phyloP scores from a whole-genome alignment of 2,888 invertebrate species.

The Colletes collaris region DNA sequence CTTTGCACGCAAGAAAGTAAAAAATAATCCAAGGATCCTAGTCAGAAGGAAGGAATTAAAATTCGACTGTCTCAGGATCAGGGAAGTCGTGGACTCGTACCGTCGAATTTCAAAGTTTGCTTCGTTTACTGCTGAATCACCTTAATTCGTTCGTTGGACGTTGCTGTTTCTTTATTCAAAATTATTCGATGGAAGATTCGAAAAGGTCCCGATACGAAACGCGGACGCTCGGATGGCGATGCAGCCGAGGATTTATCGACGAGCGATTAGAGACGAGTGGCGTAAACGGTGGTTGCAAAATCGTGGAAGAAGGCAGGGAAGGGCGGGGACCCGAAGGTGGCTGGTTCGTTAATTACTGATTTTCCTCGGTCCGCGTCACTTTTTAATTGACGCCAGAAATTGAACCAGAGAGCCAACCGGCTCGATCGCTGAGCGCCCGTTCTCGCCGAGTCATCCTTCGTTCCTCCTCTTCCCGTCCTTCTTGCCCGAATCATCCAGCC shows the following conservation, averaged over 20 bases:
- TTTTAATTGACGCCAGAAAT: slow-evolving; percentile 83
- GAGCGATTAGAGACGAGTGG: slow-evolving; percentile 63
- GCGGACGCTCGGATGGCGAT: not conserved
- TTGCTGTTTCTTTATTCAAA: not conserved
- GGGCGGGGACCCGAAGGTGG: slow-evolving; percentile 55
- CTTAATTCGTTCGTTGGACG: not conserved
- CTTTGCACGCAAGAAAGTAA: no score
- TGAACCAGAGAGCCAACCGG: slow-evolving; percentile 71
- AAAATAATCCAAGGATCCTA: no score
- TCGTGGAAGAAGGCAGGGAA: slow-evolving; percentile 45
- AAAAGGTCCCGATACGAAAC: not conserved
- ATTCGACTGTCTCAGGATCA: no score
- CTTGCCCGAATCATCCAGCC: slow-evolving; percentile 57
- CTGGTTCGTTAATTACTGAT: slow-evolving; percentile 81
- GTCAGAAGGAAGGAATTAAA: no score
- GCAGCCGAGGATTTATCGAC: slow-evolving; percentile 33
- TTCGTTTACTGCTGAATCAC: not conserved
- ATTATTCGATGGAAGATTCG: not conserved
- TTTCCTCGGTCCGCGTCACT: slow-evolving; percentile 82
- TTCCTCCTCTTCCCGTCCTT: slow-evolving; percentile 24
- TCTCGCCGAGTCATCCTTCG: slow-evolving; percentile 77
- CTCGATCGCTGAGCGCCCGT: slow-evolving; percentile 56
- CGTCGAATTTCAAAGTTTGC: not conserved
- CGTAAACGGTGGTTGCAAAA: slow-evolving; percentile 58
- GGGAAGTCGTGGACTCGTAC: no score